A percentile compares a stretch with the other conserved stretches of the same genome.
These are phyloP conservation scores for Paralvinella palmiformis DNA, from an alignment of 1,140 invertebrate genomes.

Conservation along the genomic window DNA sequence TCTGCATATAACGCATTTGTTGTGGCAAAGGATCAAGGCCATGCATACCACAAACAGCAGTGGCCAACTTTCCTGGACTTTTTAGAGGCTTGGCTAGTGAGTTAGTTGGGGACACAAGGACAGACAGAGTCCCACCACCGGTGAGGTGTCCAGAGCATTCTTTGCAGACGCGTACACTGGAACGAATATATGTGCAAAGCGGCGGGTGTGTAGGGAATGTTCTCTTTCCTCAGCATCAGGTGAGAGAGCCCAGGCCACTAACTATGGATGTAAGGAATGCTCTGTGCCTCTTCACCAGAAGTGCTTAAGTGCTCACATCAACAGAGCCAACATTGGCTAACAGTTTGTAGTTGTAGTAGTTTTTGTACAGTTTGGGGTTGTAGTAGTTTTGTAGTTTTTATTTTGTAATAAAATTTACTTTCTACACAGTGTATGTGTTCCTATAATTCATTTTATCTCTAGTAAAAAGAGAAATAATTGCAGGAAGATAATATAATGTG, in stretches of 20 bases:
- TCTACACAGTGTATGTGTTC: neutral
- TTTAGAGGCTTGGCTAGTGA: neutral
- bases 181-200: neutral
- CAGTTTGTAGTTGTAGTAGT: too few species aligned
- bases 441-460: neutral
- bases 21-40: neutral
- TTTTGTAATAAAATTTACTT: slow-evolving; percentile 1
- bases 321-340: slow-evolving; percentile 5
- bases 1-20: neutral
- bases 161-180: neutral
- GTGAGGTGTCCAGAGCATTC: neutral
- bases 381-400: too few species aligned
- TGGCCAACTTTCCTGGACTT: too few species aligned
- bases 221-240: neutral
- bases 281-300: neutral
- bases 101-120: neutral
- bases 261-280: neutral
- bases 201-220: neutral
- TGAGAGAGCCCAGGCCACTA: neutral
- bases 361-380: too few species aligned
- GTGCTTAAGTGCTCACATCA: slow-evolving; percentile 8
- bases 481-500: neutral
- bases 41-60: too few species aligned
- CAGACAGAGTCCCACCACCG: neutral
- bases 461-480: neutral